Evolutionary conservation across 2,113 vertebrate species (phyloP).

Genomic region (Acanthochromis polyacanthus): DNA sequence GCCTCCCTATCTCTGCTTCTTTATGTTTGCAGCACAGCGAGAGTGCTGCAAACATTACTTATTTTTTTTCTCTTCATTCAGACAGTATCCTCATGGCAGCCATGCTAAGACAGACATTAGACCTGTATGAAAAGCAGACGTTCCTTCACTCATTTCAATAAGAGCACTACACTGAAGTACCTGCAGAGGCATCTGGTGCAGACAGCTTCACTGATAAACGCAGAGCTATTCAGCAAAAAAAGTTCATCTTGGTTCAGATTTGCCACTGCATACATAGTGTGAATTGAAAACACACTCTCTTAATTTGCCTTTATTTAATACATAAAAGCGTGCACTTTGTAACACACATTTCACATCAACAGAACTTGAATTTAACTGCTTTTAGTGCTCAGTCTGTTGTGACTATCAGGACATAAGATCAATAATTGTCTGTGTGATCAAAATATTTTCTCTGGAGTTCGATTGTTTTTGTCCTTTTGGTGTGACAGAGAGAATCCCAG

Average conservation of each 20-base stretch:
- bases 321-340: no score
- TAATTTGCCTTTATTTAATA: no score
- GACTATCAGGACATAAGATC: no score
- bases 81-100: neutral
- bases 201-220: neutral
- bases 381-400: neutral
- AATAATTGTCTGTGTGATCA: no score
- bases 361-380: neutral
- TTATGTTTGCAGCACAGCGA: conserved; percentile 29
- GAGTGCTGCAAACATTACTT: neutral
- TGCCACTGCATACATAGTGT: neutral
- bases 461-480: neutral
- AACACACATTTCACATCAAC: no score
- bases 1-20: conserved; percentile 17
- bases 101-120: neutral
- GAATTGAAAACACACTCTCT: neutral
- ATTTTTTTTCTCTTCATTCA: conserved; percentile 10
- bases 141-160: conserved; percentile 3
- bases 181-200: neutral
- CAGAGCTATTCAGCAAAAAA: neutral
- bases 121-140: conserved; percentile 5
- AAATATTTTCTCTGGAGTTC: neutral
- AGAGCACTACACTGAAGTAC: neutral
- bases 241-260: neutral
- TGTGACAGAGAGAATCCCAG: no score